Evolutionary conservation across 1,140 invertebrate species (phyloP).

Genomic region (Teleogryllus occipitalis): DNA sequence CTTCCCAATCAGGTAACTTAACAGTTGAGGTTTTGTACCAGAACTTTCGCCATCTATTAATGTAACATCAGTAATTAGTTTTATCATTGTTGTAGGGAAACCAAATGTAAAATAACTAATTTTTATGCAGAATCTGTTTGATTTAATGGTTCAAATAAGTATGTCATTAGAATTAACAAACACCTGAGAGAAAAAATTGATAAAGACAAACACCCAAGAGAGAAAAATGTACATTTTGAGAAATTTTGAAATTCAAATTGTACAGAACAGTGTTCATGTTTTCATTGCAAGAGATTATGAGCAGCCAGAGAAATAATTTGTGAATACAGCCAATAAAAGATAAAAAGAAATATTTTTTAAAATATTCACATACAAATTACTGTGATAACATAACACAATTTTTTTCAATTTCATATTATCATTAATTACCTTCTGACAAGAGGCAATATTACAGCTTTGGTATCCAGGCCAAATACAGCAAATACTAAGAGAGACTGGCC

Average conservation of each 20-base stretch:
- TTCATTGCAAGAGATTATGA: too few relatives aligned
- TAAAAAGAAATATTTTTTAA: not conserved
- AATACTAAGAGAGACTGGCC: constrained; percentile 81
- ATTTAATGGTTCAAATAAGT: too few relatives aligned
- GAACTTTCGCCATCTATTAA: constrained; percentile 38
- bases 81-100: too few relatives aligned
- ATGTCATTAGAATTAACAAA: too few relatives aligned
- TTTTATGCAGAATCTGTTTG: too few relatives aligned
- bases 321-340: not conserved
- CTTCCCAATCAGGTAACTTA: constrained; percentile 59
- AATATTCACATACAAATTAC: not conserved
- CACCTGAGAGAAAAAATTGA: too few relatives aligned
- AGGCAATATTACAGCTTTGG: constrained; percentile 59
- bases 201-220: too few relatives aligned
- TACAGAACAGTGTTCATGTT: too few relatives aligned
- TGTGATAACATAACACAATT: not conserved
- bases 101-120: too few relatives aligned
- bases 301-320: not conserved
- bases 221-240: too few relatives aligned
- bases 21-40: constrained; percentile 59
- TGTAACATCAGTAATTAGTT: not conserved
- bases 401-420: not conserved
- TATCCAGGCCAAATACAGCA: constrained; percentile 76
- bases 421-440: constrained; percentile 39
- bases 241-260: too few relatives aligned